These are phyloP conservation scores for Anseranas semipalmata DNA, from an alignment of 2,113 vertebrate genomes.

Conservation along the genomic window DNA sequence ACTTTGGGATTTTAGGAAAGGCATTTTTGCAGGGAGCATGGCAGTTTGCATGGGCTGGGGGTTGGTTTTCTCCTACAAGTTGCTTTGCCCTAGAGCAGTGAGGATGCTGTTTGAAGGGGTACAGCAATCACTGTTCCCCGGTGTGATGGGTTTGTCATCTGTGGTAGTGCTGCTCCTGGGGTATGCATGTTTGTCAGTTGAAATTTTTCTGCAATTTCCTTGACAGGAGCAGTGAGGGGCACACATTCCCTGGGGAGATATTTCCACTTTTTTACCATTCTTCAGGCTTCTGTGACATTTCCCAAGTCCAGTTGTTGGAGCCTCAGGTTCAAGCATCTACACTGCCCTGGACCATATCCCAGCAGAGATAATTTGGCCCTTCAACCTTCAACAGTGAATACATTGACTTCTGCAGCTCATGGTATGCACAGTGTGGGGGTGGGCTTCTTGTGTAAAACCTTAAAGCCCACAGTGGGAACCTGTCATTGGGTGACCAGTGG, in stretches of 20 bases:
- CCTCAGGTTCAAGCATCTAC: background rate
- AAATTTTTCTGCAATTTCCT: conserved; percentile 27
- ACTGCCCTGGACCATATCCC: background rate
- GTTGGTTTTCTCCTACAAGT: background rate
- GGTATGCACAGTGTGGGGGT: background rate
- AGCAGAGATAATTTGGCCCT: background rate
- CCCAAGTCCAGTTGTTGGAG: background rate
- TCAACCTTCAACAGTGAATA: background rate
- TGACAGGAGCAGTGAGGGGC: background rate
- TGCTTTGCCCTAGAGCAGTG: fast-evolving
- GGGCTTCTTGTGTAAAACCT: background rate
- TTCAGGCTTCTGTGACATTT: conserved; percentile 24
- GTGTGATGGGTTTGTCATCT: background rate
- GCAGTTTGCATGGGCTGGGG: background rate
- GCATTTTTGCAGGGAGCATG: background rate
- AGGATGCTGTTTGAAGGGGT: background rate
- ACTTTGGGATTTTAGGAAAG: background rate
- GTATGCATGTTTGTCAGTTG: background rate
- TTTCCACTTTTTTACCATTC: conserved; percentile 24
- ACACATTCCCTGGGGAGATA: background rate
- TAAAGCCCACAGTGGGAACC: background rate
- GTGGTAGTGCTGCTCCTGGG: background rate
- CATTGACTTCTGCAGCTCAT: background rate
- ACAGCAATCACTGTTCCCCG: background rate
- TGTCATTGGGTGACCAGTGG: background rate